Evolutionary conservation across 2,888 invertebrate species (phyloP).

Genomic region (Vesta saturnalis): DNA sequence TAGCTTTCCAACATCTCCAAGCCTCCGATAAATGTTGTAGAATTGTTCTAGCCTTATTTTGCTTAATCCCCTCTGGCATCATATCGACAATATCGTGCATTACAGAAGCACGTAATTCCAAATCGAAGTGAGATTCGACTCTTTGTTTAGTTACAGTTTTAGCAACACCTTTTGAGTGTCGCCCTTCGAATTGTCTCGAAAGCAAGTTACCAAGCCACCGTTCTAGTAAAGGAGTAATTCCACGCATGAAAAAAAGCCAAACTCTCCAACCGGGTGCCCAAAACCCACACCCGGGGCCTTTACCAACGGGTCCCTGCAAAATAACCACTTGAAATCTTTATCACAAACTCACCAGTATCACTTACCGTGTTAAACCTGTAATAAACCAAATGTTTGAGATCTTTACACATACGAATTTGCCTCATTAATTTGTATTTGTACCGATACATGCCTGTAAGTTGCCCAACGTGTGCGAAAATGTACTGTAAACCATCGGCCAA

Average conservation of each 20-base stretch:
- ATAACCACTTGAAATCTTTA: background rate
- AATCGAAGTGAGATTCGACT: conserved; percentile 99
- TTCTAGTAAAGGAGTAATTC: conserved; percentile 97
- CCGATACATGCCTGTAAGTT: conserved; percentile 99
- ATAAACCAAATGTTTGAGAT: conserved; percentile 98
- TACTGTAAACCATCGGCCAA: conserved; percentile 98
- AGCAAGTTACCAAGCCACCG: conserved; percentile 99
- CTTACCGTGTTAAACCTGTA: conserved; percentile 97
- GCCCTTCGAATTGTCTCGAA: conserved; percentile 98
- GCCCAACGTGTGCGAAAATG: conserved; percentile 99
- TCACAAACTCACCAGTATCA: conserved; percentile 42
- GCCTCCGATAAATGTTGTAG: conserved; percentile 99
- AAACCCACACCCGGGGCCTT: conserved; percentile 98
- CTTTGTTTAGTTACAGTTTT: conserved; percentile 99
- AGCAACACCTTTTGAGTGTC: conserved; percentile 99
- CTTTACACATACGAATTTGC: conserved; percentile 99
- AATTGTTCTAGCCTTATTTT: conserved; percentile 99
- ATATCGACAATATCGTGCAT: conserved; percentile 99
- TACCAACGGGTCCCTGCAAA: conserved; percentile 91
- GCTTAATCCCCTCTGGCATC: conserved; percentile 99
- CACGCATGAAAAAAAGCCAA: conserved; percentile 99
- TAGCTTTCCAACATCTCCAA: conserved; percentile 99
- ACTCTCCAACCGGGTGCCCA: conserved; percentile 99
- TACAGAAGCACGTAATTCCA: conserved; percentile 96
- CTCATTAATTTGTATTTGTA: conserved; percentile 99